These are phyloP conservation scores for Agrilus planipennis DNA, from an alignment of 1,140 invertebrate genomes.

Conservation along the genomic window DNA sequence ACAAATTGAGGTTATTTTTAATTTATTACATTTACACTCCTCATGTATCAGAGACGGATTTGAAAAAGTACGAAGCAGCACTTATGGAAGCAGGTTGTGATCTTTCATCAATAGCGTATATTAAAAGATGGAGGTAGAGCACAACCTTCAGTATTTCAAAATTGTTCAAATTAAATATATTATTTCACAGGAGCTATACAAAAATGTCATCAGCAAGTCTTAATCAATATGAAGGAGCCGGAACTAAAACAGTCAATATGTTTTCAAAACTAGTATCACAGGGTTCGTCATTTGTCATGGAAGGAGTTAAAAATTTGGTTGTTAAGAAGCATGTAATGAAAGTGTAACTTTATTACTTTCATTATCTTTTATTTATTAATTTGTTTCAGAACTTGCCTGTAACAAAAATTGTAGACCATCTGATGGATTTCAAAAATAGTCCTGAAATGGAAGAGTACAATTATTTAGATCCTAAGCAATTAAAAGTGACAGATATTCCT, in stretches of 20 bases:
- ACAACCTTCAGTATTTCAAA: neutral
- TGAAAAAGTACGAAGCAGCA: conserved; percentile 67
- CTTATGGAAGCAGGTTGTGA: conserved; percentile 77
- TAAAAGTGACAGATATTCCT: conserved; percentile 59
- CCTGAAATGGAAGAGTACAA: conserved; percentile 76
- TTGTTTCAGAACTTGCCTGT: conserved; percentile 68
- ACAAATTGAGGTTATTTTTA: conserved; percentile 90
- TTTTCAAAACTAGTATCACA: conserved; percentile 96
- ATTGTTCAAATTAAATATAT: conserved; percentile 7
- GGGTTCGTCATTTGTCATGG: conserved; percentile 97
- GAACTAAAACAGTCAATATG: conserved; percentile 94
- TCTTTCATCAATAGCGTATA: conserved; percentile 67
- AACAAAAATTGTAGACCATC: conserved; percentile 81
- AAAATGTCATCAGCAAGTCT: conserved; percentile 57
- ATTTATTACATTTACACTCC: conserved; percentile 85
- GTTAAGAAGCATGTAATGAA: conserved; percentile 87
- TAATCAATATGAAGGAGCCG: conserved; percentile 80
- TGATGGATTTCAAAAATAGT: conserved; percentile 75
- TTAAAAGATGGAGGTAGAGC: conserved; percentile 80
- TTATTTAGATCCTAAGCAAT: conserved; percentile 86
- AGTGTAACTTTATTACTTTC: neutral
- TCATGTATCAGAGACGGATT: conserved; percentile 68
- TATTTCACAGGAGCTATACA: conserved; percentile 54
- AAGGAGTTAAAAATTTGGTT: conserved; percentile 98
- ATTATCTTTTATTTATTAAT: conserved; percentile 7